Evolutionary conservation across 37 sponge, comb jelly and placozoan genomes (phyloP).

Genomic region (Cliona cf. orientalis): DNA sequence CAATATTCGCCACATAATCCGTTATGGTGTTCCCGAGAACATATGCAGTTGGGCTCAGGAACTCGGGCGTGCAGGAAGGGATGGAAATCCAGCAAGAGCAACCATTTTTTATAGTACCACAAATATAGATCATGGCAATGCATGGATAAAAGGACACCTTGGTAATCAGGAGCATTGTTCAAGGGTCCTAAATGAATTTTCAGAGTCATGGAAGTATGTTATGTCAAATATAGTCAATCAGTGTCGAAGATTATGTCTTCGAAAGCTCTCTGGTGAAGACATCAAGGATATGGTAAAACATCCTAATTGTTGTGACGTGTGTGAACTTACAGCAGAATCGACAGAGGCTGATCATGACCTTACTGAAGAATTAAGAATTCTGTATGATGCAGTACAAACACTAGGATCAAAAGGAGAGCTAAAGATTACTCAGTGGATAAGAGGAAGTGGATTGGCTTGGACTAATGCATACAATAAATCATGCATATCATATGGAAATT

Average conservation of each 20-base stretch:
- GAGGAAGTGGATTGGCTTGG: constrained; percentile 4
- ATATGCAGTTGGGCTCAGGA: constrained; percentile 23
- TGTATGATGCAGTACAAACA: constrained; percentile 2
- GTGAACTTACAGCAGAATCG: neutral
- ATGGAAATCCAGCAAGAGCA: neutral
- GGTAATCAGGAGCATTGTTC: neutral
- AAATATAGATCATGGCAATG: constrained; percentile 6
- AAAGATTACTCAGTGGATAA: constrained; percentile 23
- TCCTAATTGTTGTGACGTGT: constrained; percentile 1
- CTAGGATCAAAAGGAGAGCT: constrained; percentile 5
- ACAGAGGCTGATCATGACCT: neutral
- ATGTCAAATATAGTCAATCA: neutral
- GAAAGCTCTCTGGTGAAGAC: neutral
- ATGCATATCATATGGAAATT: constrained; percentile 15
- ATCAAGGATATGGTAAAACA: neutral
- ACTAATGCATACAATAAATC: constrained; percentile 1
- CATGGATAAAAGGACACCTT: constrained; percentile 8
- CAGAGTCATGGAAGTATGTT: constrained; percentile 5
- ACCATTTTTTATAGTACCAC: constrained; percentile 1
- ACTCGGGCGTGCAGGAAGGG: neutral
- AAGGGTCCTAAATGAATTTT: constrained; percentile 2
- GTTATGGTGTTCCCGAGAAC: too few relatives aligned
- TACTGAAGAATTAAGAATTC: neutral
- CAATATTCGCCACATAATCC: too few relatives aligned
- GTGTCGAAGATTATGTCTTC: neutral